Base-by-base conservation (phyloP, 2,113 vertebrate genomes). In the Podiceps cristatus region DNA sequence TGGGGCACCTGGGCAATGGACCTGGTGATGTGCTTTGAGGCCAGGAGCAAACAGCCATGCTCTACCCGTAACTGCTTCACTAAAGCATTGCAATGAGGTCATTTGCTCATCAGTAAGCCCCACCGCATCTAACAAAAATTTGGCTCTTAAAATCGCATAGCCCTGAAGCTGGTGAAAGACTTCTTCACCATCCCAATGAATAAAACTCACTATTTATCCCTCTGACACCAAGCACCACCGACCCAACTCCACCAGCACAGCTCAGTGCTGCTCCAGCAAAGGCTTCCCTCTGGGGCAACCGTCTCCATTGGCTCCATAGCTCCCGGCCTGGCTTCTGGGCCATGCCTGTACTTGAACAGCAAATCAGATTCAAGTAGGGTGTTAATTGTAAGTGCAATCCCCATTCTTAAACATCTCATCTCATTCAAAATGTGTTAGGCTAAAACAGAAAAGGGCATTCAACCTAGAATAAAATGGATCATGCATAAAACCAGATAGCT, bases 101-200 rank as follows among this genome's bases (percentile, higher is more conserved):
- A 42, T 31, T 44, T 52, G 52, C 42, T 73, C 50, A 31, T 69
- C 28, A 35, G 59, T 50, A 49, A 90, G 42, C 40, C 29, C 13
- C 10, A 10, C 14, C 3, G 3, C 27, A 50, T 19, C 16, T 13
- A 27, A 53, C 71, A 64, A 47, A n/a, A 19, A 12, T 0, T 1
- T 28, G 6, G 45, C 27, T 74, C 84, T 55, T 81, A 14, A 73
- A n/a, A n/a, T 6, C 5, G 15, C 64, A 55, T 13, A 78, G 27
- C 27, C n/a, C 18, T 75, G 72, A 50, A 66, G n/a, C 55, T 90
- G 59, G 22, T 69, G 73, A 92, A 75, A 79, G 66, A 25, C 23
- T 68, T 82, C 25, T 88, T 83, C 60, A 58, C 35, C 33, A 40
- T 18, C 62, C 42, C 24, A 33, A 2, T 58, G 49, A 85, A 82